Evolutionary conservation across 2,888 invertebrate species (phyloP).

Genomic region (Stratiomys singularior): DNA sequence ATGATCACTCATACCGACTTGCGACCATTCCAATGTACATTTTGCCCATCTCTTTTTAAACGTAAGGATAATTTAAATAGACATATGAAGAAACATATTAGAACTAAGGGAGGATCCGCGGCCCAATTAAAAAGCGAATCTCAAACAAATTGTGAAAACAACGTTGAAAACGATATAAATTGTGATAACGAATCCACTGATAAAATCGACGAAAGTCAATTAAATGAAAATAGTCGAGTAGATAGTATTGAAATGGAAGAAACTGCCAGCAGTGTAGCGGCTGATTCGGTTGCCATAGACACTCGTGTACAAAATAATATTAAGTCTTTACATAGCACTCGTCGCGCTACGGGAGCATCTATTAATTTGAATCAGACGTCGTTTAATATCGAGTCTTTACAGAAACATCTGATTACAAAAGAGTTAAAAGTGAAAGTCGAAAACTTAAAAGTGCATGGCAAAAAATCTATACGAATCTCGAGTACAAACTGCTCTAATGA

Average conservation of each 20-base stretch:
- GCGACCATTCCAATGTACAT: constrained; percentile 35
- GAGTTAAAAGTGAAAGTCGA: too few species aligned
- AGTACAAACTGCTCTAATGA: too few species aligned
- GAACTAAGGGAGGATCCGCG: background rate
- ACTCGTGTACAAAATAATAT: background rate
- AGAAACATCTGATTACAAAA: too few species aligned
- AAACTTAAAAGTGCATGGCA: too few species aligned
- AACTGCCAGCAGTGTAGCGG: background rate
- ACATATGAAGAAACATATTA: constrained; percentile 38
- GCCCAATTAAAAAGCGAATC: background rate
- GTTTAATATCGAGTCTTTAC: too few species aligned
- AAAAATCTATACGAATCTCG: too few species aligned
- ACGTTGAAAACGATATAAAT: background rate
- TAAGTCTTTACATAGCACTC: too few species aligned
- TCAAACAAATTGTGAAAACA: background rate
- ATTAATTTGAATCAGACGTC: too few species aligned
- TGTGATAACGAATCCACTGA: constrained; percentile 7
- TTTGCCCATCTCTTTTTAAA: constrained; percentile 29
- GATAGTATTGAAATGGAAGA: background rate
- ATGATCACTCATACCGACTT: constrained; percentile 33
- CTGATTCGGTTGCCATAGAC: background rate
- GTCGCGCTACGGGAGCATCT: too few species aligned
- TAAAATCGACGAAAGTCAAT: background rate
- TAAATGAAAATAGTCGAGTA: background rate
- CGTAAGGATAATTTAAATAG: constrained; percentile 37